phyloP scores from a whole-genome alignment of 2,888 invertebrate genomes.

The Pegoplata infirma region DNA sequence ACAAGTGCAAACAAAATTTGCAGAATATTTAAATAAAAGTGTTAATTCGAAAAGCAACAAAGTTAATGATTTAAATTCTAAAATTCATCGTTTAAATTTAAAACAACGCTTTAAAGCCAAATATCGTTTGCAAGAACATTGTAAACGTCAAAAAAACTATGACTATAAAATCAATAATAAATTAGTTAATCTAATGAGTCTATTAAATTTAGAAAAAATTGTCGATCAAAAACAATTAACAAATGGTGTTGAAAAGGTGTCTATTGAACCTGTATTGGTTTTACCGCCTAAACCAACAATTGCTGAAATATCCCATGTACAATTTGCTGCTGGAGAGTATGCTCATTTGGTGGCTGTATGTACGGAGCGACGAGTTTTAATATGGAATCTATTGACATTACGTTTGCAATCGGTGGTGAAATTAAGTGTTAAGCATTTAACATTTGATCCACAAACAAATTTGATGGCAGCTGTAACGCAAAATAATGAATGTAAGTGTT shows the following conservation, averaged over 20 bases:
- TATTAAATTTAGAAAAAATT: slow-evolving; percentile 67
- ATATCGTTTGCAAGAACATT: slow-evolving; percentile 67
- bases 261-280: background rate
- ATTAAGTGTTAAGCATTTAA: slow-evolving; percentile 73
- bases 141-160: slow-evolving; percentile 62
- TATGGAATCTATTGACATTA: slow-evolving; percentile 84
- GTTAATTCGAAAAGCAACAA: too few relatives aligned
- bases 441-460: slow-evolving; percentile 82
- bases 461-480: slow-evolving; percentile 83
- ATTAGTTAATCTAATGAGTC: slow-evolving; percentile 70
- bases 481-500: slow-evolving; percentile 81
- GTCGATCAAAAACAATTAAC: slow-evolving; percentile 32
- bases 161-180: slow-evolving; percentile 66
- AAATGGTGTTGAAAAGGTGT: background rate
- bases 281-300: slow-evolving; percentile 30
- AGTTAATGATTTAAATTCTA: background rate
- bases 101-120: slow-evolving; percentile 75
- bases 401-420: slow-evolving; percentile 81
- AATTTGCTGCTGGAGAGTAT: slow-evolving; percentile 75
- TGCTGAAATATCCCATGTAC: slow-evolving; percentile 72
- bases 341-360: slow-evolving; percentile 75
- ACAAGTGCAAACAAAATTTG: slow-evolving; percentile 66
- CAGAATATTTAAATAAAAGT: slow-evolving; percentile 63
- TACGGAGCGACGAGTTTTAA: slow-evolving; percentile 80
- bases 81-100: slow-evolving; percentile 67